These are phyloP conservation scores for Lepidonotus clava DNA, from an alignment of 2,888 invertebrate genomes.

Conservation along the genomic window DNA sequence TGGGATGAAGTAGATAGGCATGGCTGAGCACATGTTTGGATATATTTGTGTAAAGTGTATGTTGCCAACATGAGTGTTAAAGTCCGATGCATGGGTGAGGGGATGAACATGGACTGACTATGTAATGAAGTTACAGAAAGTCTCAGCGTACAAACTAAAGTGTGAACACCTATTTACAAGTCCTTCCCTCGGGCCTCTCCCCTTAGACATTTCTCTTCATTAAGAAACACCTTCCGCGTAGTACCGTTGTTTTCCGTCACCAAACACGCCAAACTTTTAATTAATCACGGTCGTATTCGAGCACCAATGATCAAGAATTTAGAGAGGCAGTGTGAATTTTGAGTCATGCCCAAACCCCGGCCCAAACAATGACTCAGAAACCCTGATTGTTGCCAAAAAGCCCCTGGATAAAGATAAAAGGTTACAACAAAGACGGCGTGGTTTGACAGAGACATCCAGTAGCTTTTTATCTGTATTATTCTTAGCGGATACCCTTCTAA, in stretches of 20 bases:
- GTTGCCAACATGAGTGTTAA: no score
- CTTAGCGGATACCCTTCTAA: background rate
- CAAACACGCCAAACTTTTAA: constrained; percentile 30
- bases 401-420: constrained; percentile 22
- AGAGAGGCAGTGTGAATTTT: background rate
- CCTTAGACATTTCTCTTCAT: no score
- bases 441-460: background rate
- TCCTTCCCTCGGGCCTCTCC: no score
- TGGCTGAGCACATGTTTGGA: background rate
- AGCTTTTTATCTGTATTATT: background rate
- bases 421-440: background rate
- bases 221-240: background rate
- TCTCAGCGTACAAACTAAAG: no score
- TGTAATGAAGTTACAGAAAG: no score
- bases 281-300: constrained; percentile 27
- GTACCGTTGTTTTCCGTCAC: constrained; percentile 7
- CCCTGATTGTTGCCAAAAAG: background rate
- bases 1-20: background rate
- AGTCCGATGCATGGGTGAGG: no score
- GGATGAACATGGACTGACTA: background rate
- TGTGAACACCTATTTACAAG: no score
- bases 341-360: background rate
- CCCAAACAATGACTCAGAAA: constrained; percentile 20
- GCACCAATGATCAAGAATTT: background rate
- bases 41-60: no score